These are phyloP conservation scores for Orbicella faveolata DNA, from an alignment of 64 coral and sea anemone species.

Conservation along the genomic window DNA sequence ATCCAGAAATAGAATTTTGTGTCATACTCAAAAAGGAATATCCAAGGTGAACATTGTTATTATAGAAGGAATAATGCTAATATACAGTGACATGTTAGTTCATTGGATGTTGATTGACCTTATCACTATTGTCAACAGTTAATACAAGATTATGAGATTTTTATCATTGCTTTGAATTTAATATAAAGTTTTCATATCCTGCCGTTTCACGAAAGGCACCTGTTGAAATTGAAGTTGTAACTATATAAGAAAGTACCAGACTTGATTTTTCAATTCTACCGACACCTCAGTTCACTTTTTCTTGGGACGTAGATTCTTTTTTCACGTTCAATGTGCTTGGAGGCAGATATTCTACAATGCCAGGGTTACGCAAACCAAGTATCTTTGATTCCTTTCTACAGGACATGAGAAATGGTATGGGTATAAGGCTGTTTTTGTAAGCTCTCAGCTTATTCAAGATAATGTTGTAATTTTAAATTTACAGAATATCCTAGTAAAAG, in stretches of 20 bases:
- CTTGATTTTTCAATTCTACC: background rate
- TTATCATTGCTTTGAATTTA: constrained; percentile 8
- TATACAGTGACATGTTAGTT: background rate
- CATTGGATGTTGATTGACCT: background rate
- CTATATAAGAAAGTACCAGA: background rate
- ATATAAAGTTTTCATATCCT: background rate
- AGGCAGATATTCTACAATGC: background rate
- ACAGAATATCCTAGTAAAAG: too few relatives aligned
- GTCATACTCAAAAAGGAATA: background rate
- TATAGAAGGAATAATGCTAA: background rate
- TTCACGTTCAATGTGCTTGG: background rate
- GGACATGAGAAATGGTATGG: background rate
- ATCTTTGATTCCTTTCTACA: background rate
- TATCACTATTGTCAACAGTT: background rate
- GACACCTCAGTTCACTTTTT: background rate
- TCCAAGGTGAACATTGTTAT: background rate
- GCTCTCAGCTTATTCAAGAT: too few relatives aligned
- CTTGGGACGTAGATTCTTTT: background rate
- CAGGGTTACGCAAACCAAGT: background rate
- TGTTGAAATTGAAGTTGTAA: background rate
- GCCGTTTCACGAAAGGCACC: background rate
- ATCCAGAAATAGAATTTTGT: too few relatives aligned
- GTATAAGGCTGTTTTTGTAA: background rate
- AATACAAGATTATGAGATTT: constrained; percentile 18
- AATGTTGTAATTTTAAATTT: too few relatives aligned